Percentiles rank a stretch among this genome's conserved stretches.
Evolutionary conservation across 37 sponge, comb jelly and placozoan species (phyloP).

Genomic region (Theonella swinhoei): DNA sequence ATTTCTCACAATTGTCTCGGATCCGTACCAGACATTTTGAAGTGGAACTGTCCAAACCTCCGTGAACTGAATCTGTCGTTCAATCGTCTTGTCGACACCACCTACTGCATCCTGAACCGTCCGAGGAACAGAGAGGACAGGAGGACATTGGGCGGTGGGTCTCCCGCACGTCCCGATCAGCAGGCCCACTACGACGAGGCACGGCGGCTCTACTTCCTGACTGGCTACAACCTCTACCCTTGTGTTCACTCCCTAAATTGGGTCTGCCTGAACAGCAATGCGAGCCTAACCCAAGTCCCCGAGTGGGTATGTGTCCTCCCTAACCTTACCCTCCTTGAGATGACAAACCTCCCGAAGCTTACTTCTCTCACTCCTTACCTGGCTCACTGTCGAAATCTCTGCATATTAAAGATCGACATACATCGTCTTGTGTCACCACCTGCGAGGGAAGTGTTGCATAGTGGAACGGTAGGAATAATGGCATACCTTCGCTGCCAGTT

Average conservation of each 20-base stretch:
- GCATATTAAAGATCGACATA: slow-evolving; percentile 40
- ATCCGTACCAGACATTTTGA: slow-evolving; percentile 44
- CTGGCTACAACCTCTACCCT: slow-evolving; percentile 67
- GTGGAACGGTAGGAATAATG: slow-evolving; percentile 59
- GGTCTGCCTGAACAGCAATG: slow-evolving; percentile 61
- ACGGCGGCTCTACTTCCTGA: slow-evolving; percentile 20
- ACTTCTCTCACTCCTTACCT: slow-evolving; percentile 58
- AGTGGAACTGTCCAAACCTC: slow-evolving; percentile 69
- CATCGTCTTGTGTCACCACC: slow-evolving; percentile 61
- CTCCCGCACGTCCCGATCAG: slow-evolving; percentile 16
- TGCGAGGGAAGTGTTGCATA: slow-evolving; percentile 33
- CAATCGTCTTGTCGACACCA: slow-evolving; percentile 45
- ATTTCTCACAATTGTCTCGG: slow-evolving; percentile 56
- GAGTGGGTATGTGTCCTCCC: slow-evolving; percentile 83
- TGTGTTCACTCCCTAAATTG: slow-evolving; percentile 46
- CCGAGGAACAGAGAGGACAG: not conserved
- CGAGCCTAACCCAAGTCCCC: slow-evolving; percentile 54
- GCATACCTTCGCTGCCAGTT: slow-evolving; percentile 72
- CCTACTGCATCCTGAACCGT: slow-evolving; percentile 16
- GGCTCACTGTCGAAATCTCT: slow-evolving; percentile 48
- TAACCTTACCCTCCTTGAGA: slow-evolving; percentile 60
- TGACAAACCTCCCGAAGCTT: slow-evolving; percentile 42
- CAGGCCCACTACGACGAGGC: not conserved
- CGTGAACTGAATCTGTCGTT: slow-evolving; percentile 36
- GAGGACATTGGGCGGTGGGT: not conserved